These are phyloP conservation scores for Dexiosoma caninum DNA, from an alignment of 2,888 invertebrate species.

Conservation along the genomic window DNA sequence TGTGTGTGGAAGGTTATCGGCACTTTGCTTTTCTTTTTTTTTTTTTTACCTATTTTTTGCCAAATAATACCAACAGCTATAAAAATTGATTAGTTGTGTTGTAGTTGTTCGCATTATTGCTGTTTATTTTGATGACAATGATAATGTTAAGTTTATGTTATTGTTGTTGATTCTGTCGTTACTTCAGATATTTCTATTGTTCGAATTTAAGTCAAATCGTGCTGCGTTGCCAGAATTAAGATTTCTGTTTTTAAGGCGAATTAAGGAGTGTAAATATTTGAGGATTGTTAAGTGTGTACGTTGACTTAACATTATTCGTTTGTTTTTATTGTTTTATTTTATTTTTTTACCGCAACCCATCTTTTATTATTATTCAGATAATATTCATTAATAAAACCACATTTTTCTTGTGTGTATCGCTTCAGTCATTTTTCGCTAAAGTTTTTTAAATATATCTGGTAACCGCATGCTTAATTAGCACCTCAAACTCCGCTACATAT, in stretches of 20 bases:
- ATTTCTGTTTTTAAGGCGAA: background rate
- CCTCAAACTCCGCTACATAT: too few relatives aligned
- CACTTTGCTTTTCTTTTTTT: background rate
- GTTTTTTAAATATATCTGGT: too few relatives aligned
- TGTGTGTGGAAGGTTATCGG: background rate
- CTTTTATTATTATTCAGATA: too few relatives aligned
- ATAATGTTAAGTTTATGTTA: slow-evolving; percentile 19
- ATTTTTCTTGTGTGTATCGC: too few relatives aligned
- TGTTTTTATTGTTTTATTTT: too few relatives aligned
- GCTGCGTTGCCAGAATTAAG: background rate
- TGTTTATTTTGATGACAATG: slow-evolving; percentile 19
- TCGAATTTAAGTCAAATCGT: background rate
- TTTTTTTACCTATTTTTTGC: background rate
- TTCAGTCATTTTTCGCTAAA: too few relatives aligned
- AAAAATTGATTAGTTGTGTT: slow-evolving; percentile 47
- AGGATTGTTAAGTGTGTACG: too few relatives aligned
- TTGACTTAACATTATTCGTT: too few relatives aligned
- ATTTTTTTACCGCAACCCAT: too few relatives aligned
- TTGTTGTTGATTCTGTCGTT: background rate
- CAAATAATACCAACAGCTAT: slow-evolving; percentile 21
- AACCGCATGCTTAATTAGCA: too few relatives aligned
- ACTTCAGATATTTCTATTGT: slow-evolving; percentile 3
- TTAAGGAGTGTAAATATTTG: too few relatives aligned
- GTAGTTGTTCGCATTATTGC: background rate
- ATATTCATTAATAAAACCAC: too few relatives aligned